phyloP scores from a whole-genome alignment of 1,140 invertebrate genomes.

The Caenorhabditis briggsae region DNA sequence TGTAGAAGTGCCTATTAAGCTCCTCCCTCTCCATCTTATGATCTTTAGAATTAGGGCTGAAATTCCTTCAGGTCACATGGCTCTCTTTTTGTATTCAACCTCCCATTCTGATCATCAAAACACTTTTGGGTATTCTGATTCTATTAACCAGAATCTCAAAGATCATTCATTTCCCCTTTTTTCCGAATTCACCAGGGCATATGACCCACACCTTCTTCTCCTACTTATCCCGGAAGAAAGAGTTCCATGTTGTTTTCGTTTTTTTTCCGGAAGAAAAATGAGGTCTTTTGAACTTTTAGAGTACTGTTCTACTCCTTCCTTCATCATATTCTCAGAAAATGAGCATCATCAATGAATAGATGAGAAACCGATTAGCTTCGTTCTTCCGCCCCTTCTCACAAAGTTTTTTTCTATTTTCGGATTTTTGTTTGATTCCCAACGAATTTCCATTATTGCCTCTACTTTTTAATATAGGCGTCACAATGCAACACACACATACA shows the following conservation, averaged over 20 bases:
- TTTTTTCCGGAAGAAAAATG: neutral
- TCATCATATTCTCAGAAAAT: constrained; percentile 22
- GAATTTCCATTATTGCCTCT: neutral
- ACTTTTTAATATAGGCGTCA: no score
- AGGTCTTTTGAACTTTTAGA: neutral
- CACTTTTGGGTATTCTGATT: neutral
- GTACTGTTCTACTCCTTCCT: neutral
- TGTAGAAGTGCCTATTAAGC: neutral
- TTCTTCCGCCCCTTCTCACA: neutral
- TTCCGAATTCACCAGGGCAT: neutral
- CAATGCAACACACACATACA: no score
- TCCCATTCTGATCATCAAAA: constrained; percentile 4
- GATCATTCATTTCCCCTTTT: neutral
- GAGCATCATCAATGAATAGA: neutral
- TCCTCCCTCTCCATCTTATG: neutral
- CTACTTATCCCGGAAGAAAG: neutral
- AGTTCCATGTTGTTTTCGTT: neutral
- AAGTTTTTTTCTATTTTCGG: neutral
- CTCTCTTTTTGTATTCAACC: no score
- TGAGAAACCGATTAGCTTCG: neutral
- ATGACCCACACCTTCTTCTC: constrained; percentile 17
- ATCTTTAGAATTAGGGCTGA: neutral
- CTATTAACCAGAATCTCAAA: constrained; percentile 44
- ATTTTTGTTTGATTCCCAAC: neutral
- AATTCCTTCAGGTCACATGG: no score